Evolutionary conservation across 2,113 vertebrate species (phyloP).

Genomic region (Oceanodroma tethys): DNA sequence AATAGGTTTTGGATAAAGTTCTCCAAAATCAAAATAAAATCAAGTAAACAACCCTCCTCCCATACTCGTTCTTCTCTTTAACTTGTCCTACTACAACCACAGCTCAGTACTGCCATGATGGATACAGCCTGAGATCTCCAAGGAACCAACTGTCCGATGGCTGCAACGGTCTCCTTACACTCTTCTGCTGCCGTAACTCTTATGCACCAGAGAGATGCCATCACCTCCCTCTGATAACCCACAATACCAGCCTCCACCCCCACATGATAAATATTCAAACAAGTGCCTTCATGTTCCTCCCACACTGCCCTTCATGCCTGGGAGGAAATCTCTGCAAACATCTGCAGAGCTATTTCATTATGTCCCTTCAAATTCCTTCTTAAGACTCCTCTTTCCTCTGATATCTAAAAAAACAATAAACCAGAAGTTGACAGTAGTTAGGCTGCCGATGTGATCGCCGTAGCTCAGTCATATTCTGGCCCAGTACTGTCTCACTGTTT

Average conservation of each 20-base stretch:
- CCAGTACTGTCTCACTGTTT: background rate
- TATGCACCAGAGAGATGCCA: background rate
- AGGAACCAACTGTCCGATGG: fast-evolving
- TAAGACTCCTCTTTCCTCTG: background rate
- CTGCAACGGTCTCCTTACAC: background rate
- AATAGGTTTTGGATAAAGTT: background rate
- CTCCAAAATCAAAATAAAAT: background rate
- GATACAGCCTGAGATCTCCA: background rate
- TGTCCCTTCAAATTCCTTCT: background rate
- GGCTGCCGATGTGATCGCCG: background rate
- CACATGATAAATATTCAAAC: conserved; percentile 31
- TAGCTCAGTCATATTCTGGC: background rate
- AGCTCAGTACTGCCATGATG: background rate
- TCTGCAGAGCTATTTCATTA: conserved; percentile 24
- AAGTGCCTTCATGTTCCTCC: conserved; percentile 19
- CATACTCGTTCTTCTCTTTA: background rate
- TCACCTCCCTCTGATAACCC: background rate
- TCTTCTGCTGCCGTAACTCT: background rate
- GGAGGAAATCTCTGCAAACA: conserved; percentile 17
- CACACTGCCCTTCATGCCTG: conserved; percentile 9
- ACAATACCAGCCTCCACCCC: background rate
- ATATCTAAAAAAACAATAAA: background rate
- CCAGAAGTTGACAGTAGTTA: background rate
- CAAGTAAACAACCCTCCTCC: background rate
- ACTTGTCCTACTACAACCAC: background rate